These are phyloP conservation scores for Kryptolebias marmoratus DNA, from an alignment of 2,113 vertebrate species.

Conservation along the genomic window DNA sequence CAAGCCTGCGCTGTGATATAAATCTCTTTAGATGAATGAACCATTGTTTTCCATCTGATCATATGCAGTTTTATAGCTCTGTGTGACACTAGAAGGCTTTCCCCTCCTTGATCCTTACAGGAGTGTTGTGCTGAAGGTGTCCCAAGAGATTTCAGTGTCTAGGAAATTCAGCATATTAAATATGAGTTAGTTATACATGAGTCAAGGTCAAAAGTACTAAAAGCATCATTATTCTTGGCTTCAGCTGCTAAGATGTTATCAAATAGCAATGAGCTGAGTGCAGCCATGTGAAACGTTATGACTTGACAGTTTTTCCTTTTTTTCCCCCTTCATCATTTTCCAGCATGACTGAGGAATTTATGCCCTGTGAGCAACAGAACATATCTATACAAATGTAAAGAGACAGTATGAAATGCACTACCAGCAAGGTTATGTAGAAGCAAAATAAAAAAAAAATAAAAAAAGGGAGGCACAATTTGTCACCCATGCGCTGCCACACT, in stretches of 20 bases:
- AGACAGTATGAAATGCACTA: slow-evolving; percentile 60
- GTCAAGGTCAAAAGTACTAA: slow-evolving; percentile 53
- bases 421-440: slow-evolving; percentile 63
- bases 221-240: slow-evolving; percentile 61
- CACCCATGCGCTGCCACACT: slow-evolving; percentile 50
- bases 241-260: slow-evolving; percentile 39
- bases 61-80: slow-evolving; percentile 23
- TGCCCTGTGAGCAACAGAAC: slow-evolving; percentile 51
- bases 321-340: slow-evolving; percentile 25
- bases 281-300: slow-evolving; percentile 63
- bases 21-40: slow-evolving; percentile 18
- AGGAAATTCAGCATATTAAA: slow-evolving; percentile 47
- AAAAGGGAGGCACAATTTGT: slow-evolving; percentile 51
- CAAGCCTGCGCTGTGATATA: neutral
- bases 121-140: slow-evolving; percentile 4
- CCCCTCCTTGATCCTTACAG: neutral
- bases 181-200: slow-evolving; percentile 18
- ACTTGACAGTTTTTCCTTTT: slow-evolving; percentile 46
- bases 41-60: slow-evolving; percentile 37
- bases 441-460: slow-evolving; percentile 29
- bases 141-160: slow-evolving; percentile 27
- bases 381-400: slow-evolving; percentile 64
- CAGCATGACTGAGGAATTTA: slow-evolving; percentile 49
- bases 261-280: slow-evolving; percentile 54
- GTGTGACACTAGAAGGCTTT: slow-evolving; percentile 32